Conservation (phyloP, 2,888 invertebrate genomes). For the Timandra comae region DNA sequence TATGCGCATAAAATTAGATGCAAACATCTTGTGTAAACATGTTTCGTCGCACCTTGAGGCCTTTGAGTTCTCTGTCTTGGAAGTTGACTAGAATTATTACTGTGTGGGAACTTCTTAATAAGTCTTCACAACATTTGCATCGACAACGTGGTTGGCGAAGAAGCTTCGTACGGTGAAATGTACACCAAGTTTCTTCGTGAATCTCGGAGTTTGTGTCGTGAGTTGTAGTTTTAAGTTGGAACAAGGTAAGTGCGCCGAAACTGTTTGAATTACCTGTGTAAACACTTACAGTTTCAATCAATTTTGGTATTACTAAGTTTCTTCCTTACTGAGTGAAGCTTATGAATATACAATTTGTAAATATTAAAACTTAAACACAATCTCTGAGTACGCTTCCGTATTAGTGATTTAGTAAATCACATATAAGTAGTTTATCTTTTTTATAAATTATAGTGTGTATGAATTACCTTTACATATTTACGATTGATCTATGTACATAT, state of each 20-base stretch:
- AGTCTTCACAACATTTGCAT: constrained; percentile 68
- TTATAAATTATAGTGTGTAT: too few species aligned
- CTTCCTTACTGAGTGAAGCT: too few species aligned
- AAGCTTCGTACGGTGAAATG: constrained; percentile 38
- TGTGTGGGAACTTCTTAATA: constrained; percentile 64
- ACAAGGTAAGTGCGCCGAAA: constrained; percentile 5
- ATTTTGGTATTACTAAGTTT: background rate
- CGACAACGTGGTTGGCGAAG: constrained; percentile 28
- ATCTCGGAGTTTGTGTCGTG: constrained; percentile 27
- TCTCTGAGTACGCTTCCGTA: too few species aligned
- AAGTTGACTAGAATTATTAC: constrained; percentile 68
- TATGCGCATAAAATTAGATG: constrained; percentile 15
- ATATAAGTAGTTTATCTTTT: too few species aligned
- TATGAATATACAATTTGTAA: too few species aligned
- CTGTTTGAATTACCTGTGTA: background rate
- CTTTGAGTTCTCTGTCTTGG: constrained; percentile 32
- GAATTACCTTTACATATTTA: too few species aligned
- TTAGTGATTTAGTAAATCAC: too few species aligned
- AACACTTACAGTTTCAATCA: constrained; percentile 1
- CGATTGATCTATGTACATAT: too few species aligned
- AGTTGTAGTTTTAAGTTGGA: constrained; percentile 26
- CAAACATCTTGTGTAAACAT: constrained; percentile 29
- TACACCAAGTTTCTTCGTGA: constrained; percentile 44
- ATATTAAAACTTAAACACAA: too few species aligned
- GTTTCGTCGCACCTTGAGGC: constrained; percentile 24